These are phyloP conservation scores for Nebria brevicollis DNA, from an alignment of 2,888 invertebrate genomes.

Conservation along the genomic window DNA sequence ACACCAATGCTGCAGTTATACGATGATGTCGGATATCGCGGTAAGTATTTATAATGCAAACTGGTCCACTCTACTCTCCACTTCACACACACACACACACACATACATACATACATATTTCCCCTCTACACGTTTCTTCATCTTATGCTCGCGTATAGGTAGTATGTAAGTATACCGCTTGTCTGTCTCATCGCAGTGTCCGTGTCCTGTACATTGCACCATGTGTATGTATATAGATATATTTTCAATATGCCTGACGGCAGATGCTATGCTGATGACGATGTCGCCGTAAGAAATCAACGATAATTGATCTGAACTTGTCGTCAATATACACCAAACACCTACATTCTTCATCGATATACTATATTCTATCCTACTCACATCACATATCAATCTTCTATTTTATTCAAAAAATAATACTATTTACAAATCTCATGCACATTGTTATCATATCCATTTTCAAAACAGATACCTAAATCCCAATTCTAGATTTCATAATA, in stretches of 20 bases:
- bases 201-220: constrained; percentile 19
- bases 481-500: too few relatives aligned
- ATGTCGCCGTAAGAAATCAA: background rate
- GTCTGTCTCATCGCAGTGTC: background rate
- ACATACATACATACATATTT: background rate
- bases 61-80: constrained; percentile 8
- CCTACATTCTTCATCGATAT: background rate
- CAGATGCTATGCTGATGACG: background rate
- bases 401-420: too few relatives aligned
- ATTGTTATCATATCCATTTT: background rate
- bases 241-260: constrained; percentile 12
- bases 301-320: background rate
- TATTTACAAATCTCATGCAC: too few relatives aligned
- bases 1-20: constrained; percentile 72
- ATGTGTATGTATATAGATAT: constrained; percentile 30
- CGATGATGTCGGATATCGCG: constrained; percentile 72
- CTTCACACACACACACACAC: constrained; percentile 1
- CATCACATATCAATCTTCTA: too few relatives aligned
- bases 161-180: background rate
- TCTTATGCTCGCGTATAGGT: background rate
- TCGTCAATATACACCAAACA: background rate
- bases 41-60: constrained; percentile 62
- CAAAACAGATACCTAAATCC: background rate
- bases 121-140: background rate
- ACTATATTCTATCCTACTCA: too few relatives aligned